Percentiles rank a stretch among this genome's conserved stretches.
Evolutionary conservation across 2,113 vertebrate species (phyloP).

Genomic region (Nesogale talazaci): DNA sequence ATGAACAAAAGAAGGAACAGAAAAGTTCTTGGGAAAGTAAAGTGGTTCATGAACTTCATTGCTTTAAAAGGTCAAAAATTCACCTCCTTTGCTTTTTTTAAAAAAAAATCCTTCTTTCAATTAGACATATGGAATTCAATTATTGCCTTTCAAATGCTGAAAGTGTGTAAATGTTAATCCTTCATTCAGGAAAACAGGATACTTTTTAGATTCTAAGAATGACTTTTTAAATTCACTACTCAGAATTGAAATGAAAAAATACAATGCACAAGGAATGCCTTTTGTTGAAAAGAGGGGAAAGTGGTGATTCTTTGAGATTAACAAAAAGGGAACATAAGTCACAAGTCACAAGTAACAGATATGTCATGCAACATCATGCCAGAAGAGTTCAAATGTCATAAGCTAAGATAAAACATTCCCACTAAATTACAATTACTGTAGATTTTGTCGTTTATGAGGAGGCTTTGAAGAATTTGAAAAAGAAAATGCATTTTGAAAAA

Average conservation of each 20-base stretch:
- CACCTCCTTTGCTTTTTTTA: neutral
- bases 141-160: conserved; percentile 26
- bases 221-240: conserved; percentile 40
- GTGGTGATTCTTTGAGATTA: neutral
- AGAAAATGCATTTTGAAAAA: no score
- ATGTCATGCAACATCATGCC: no score
- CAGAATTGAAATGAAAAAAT: neutral
- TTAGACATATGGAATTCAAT: conserved; percentile 30
- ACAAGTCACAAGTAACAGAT: neutral
- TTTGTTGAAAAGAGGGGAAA: neutral
- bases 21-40: neutral
- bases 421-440: no score
- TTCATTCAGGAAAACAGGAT: neutral
- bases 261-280: neutral
- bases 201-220: neutral
- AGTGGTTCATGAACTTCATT: neutral
- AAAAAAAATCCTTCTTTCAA: conserved; percentile 15
- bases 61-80: neutral
- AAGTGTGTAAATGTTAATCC: neutral
- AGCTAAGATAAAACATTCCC: no score
- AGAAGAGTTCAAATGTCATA: no score
- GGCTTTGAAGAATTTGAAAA: no score
- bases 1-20: neutral
- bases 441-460: no score
- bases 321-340: neutral